These are phyloP conservation scores for Pammene aurita DNA, from an alignment of 2,888 invertebrate genomes.

Conservation along the genomic window DNA sequence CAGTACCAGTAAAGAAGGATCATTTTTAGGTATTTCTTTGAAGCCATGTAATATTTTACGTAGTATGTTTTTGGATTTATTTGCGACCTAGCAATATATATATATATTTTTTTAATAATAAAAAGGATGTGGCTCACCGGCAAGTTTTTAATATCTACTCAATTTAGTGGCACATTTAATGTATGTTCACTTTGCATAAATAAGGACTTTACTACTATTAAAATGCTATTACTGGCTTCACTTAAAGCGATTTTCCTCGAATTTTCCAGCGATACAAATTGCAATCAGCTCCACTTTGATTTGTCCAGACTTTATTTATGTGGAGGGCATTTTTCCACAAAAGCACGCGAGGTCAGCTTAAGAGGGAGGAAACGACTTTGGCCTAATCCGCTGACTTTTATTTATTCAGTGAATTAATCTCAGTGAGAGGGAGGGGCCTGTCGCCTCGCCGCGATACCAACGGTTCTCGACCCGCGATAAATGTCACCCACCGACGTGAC, in stretches of 20 bases:
- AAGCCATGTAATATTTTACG: too few relatives aligned
- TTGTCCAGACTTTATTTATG: constrained; percentile 76
- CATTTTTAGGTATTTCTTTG: too few relatives aligned
- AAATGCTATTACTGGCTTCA: not conserved
- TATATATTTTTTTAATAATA: too few relatives aligned
- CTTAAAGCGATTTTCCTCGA: not conserved
- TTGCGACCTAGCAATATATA: too few relatives aligned
- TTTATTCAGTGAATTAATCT: constrained; percentile 84
- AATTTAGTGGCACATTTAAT: too few relatives aligned
- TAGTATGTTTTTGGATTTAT: too few relatives aligned
- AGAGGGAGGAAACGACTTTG: constrained; percentile 82
- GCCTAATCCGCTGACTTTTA: constrained; percentile 84
- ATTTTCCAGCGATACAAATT: constrained; percentile 46
- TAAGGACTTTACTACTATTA: too few relatives aligned
- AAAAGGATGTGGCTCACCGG: too few relatives aligned
- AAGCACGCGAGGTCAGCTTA: constrained; percentile 81
- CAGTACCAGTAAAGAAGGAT: too few relatives aligned
- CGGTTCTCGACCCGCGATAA: constrained; percentile 71
- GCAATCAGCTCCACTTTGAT: constrained; percentile 68
- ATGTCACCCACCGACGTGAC: constrained; percentile 60
- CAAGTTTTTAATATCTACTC: too few relatives aligned
- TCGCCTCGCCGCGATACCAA: constrained; percentile 61
- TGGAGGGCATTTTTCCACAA: constrained; percentile 78
- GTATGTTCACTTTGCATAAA: too few relatives aligned
- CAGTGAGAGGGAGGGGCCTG: constrained; percentile 70